Base-by-base conservation (phyloP, 2,797 vertebrate species). In the Hipposideros larvatus region DNA sequence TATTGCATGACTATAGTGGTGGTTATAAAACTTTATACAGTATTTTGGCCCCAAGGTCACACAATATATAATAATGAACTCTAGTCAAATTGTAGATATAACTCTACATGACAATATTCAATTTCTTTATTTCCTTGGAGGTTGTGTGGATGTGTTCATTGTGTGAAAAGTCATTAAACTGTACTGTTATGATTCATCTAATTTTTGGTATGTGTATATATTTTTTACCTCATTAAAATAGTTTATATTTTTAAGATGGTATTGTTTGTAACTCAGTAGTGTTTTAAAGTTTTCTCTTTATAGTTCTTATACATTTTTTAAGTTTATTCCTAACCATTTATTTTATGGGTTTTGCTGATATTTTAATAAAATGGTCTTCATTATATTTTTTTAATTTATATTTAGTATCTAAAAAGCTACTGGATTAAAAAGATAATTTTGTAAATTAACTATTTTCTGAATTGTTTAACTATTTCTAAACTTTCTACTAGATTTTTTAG, bases 301-400 rank as follows among this genome's bases (percentile, higher is more conserved):
- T 68, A 74, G 9, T 41, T 90, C 11, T 66, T 43, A 75, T 2
- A 73, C 2, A 22, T 80, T 93, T 65, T 13, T 63, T 53, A 87
- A 73, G 8, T 61, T 48, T 73, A 51, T 84, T 59, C 19, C 24
- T 87, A 83, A 71, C 28, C 18, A 85, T 59, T 73, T 55, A 51
- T 85, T 77, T 57, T 83, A 59, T 46, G 8, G 0, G 46, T 86
- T 96, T 87, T 90, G 15, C 31, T 57, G 7, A 59, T 82, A 63
- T 68, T 66, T 65, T 61, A 80, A 80, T 34, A 85, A 11, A 61
- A 53, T 55, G 1, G 55, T 51, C 24, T 59, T 87, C 16, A 41
- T 91, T 80, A 26, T 70, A 78, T 74, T 89, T 57, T 88, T 51
- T 16, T 88, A 66, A 71, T 78, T 73, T 63, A 43, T 48, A 78